Evolutionary conservation across 2,113 vertebrate species (phyloP).

Genomic region (Xiphorhynchus elegans): DNA sequence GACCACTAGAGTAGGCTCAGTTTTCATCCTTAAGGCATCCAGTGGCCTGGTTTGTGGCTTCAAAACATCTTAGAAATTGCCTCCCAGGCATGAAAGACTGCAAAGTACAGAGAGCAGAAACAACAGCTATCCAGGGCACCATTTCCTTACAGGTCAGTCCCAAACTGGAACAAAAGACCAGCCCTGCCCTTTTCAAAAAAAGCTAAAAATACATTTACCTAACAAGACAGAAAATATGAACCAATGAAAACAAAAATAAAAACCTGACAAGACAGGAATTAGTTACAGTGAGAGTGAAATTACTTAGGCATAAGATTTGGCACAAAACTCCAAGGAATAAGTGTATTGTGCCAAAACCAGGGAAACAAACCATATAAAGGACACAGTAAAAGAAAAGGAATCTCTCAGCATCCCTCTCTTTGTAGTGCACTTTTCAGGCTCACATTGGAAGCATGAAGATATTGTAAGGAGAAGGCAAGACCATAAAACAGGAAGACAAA

Average conservation of each 20-base stretch:
- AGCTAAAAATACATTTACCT: not conserved
- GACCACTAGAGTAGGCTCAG: not conserved
- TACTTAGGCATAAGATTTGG: not conserved
- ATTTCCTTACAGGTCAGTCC: not conserved
- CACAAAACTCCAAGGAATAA: not conserved
- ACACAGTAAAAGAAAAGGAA: not conserved
- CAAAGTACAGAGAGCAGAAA: not conserved
- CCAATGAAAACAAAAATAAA: not conserved
- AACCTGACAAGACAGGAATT: not conserved
- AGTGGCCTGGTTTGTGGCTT: not conserved
- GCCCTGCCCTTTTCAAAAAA: not conserved
- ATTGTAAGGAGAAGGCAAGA: not conserved
- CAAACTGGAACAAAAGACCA: not conserved
- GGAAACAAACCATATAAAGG: not conserved
- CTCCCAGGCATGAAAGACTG: not conserved
- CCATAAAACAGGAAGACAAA: not conserved
- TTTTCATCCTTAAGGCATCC: not conserved
- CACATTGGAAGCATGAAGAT: not conserved
- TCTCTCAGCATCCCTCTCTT: not conserved
- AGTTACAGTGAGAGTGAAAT: not conserved
- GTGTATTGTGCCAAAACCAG: not conserved
- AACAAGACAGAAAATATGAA: not conserved
- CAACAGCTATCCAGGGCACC: not conserved
- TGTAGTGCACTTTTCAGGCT: not conserved
- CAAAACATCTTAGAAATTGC: not conserved